Percentiles rank a stretch among this genome's conserved stretches.
These are phyloP conservation scores for cat (Felis catus) DNA, from an alignment of 2,113 vertebrate species.

Conservation along the genomic window DNA sequence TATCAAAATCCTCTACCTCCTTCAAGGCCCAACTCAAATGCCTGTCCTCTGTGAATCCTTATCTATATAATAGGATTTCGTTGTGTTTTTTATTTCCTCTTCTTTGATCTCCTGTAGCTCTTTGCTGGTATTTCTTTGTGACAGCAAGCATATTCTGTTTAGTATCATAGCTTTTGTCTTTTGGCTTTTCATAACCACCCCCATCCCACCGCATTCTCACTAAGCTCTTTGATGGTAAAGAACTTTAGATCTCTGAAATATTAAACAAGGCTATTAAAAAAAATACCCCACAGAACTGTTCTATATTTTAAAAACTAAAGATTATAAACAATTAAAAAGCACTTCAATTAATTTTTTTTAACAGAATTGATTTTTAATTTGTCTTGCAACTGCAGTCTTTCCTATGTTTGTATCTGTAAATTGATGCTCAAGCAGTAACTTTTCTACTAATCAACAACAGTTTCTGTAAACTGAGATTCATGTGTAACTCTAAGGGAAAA, in stretches of 20 bases:
- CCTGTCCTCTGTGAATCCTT: neutral
- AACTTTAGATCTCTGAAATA: neutral
- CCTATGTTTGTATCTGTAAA: neutral
- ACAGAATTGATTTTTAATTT: neutral
- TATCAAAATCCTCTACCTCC: neutral
- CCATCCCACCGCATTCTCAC: neutral
- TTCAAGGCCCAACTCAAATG: neutral
- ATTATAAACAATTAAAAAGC: neutral
- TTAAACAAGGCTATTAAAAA: neutral
- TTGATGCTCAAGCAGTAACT: neutral
- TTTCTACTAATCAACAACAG: neutral
- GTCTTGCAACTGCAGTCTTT: neutral
- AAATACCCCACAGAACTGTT: neutral
- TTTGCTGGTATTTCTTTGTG: neutral
- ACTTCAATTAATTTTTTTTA: neutral
- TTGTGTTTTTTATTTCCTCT: neutral
- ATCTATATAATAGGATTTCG: neutral
- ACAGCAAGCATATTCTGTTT: neutral
- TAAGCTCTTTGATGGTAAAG: neutral
- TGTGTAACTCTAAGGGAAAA: neutral
- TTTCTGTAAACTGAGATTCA: conserved; percentile 13
- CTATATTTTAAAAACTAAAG: neutral
- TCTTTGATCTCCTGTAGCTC: neutral
- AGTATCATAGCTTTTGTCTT: neutral
- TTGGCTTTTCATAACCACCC: neutral